Conservation (phyloP, 2,888 invertebrate species). For the Acleris laterana region DNA sequence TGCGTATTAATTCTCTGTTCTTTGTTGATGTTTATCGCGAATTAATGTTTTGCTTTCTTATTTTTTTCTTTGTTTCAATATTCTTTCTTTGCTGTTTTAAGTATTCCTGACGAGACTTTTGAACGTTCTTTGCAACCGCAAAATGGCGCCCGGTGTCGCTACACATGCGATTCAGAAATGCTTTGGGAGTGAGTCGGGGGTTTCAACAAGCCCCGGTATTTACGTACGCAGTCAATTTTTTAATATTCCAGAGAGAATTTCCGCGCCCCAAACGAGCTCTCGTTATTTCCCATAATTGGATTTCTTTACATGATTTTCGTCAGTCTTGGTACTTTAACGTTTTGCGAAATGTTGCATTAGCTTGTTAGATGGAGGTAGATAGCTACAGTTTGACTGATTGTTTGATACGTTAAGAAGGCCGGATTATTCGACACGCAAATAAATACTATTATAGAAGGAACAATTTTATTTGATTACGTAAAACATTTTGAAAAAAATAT, state of each 20-base stretch:
- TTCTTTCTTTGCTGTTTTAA: no score
- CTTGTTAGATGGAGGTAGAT: conserved; percentile 18
- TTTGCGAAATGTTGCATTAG: conserved; percentile 22
- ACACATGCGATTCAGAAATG: conserved; percentile 38
- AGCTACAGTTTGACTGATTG: conserved; percentile 9
- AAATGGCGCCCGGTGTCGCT: conserved; percentile 31
- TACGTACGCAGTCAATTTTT: conserved; percentile 52
- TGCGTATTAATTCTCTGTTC: no score
- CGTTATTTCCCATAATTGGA: conserved; percentile 59
- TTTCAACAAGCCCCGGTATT: conserved; percentile 46
- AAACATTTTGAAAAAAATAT: no score
- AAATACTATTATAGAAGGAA: not conserved
- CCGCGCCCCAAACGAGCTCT: conserved; percentile 54
- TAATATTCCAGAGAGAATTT: conserved; percentile 55
- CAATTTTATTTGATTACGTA: no score
- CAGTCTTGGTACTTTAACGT: conserved; percentile 36
- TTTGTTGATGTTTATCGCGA: no score
- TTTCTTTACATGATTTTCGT: conserved; percentile 50
- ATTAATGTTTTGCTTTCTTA: no score
- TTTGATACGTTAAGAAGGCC: conserved; percentile 8
- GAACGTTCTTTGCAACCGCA: conserved; percentile 18
- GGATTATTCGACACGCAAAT: conserved; percentile 3
- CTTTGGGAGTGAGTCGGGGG: conserved; percentile 37
- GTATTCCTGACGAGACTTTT: conserved; percentile 7
- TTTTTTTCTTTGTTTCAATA: no score